Conservation (phyloP, 2,113 vertebrate genomes). For the Phoenicopterus ruber region DNA sequence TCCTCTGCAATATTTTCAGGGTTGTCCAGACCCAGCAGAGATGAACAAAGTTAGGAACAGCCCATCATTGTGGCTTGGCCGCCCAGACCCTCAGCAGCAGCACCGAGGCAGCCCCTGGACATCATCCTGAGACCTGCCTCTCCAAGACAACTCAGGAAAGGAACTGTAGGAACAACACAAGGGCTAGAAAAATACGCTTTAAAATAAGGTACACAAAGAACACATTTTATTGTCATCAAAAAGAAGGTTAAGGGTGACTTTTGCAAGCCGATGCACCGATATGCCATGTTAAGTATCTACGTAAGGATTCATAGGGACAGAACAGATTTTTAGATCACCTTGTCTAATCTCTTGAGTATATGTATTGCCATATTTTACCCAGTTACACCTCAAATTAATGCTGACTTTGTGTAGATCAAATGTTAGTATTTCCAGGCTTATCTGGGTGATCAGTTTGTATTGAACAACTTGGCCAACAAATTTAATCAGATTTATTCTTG, state of each 20-base stretch:
- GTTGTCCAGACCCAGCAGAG: background rate
- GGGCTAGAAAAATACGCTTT: background rate
- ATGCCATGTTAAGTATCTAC: background rate
- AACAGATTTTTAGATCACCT: background rate
- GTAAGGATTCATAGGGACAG: background rate
- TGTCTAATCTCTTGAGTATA: background rate
- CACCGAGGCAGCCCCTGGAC: background rate
- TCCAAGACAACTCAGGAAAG: background rate
- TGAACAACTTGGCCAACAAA: background rate
- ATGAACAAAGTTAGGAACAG: background rate
- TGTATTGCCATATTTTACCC: background rate
- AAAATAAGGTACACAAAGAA: background rate
- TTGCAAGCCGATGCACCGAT: background rate
- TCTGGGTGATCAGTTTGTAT: background rate
- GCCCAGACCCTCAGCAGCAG: background rate
- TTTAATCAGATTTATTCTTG: background rate
- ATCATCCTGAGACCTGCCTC: background rate
- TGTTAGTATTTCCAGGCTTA: background rate
- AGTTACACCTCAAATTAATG: background rate
- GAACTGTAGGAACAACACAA: background rate
- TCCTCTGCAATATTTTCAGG: background rate
- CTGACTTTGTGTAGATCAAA: background rate
- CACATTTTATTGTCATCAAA: background rate
- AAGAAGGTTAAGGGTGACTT: background rate
- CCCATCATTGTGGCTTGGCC: fast-evolving